These are phyloP conservation scores for Coreoperca whiteheadi DNA, from an alignment of 2,113 vertebrate species.

Conservation along the genomic window DNA sequence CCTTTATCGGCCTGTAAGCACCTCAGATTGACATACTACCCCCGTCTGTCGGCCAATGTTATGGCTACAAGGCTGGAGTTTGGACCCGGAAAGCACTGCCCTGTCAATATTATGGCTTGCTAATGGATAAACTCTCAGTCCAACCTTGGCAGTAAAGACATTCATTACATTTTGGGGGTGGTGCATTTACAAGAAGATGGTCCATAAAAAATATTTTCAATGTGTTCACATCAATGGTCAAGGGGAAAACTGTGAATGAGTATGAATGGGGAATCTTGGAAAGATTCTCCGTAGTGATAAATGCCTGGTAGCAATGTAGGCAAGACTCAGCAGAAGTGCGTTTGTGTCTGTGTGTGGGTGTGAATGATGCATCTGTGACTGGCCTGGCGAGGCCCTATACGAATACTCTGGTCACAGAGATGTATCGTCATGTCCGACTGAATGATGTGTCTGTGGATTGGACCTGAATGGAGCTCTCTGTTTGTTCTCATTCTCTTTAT, in stretches of 20 bases:
- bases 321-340: slow-evolving; percentile 64
- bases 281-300: slow-evolving; percentile 52
- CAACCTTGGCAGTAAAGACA: slow-evolving; percentile 58
- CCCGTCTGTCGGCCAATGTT: slow-evolving; percentile 73
- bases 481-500: slow-evolving; percentile 72
- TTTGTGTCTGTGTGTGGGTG: slow-evolving; percentile 58
- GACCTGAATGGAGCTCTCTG: slow-evolving; percentile 82
- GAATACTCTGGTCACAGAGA: slow-evolving; percentile 71
- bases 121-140: slow-evolving; percentile 75
- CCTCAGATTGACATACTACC: slow-evolving; percentile 77
- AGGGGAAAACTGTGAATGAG: slow-evolving; percentile 43
- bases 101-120: slow-evolving; percentile 79
- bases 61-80: slow-evolving; percentile 69
- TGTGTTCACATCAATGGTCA: slow-evolving; percentile 40
- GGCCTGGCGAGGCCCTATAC: slow-evolving; percentile 63
- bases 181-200: slow-evolving; percentile 30
- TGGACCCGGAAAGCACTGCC: slow-evolving; percentile 64
- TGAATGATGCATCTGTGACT: slow-evolving; percentile 76
- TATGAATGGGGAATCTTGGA: slow-evolving; percentile 42
- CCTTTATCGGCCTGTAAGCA: slow-evolving; percentile 76
- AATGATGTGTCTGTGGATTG: slow-evolving; percentile 81
- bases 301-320: slow-evolving; percentile 52
- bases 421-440: slow-evolving; percentile 76
- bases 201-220: slow-evolving; percentile 43
- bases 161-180: slow-evolving; percentile 58